Evolutionary conservation across 2,797 vertebrate species (phyloP).

Genomic region (Chlorospingus semifuscus): DNA sequence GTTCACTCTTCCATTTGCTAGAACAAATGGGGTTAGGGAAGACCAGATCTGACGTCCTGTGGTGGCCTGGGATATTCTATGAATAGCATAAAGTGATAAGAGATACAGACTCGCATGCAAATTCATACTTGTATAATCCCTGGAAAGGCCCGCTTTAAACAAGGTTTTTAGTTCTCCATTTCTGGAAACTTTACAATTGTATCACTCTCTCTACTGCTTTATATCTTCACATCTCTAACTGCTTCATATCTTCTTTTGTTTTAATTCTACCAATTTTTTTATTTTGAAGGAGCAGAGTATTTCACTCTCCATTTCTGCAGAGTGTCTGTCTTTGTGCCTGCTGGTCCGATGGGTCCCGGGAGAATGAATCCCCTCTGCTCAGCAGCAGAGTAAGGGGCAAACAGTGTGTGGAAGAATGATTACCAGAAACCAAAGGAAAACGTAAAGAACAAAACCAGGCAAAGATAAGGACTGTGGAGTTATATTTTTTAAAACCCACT

Average conservation of each 20-base stretch:
- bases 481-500: background rate
- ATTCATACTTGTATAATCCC: accelerated
- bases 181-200: background rate
- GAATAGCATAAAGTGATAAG: background rate
- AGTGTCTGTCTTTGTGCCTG: background rate
- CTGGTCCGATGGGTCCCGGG: accelerated
- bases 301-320: background rate
- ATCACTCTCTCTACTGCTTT: background rate
- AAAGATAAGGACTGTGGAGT: background rate
- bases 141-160: background rate
- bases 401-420: accelerated
- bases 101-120: accelerated
- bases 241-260: background rate
- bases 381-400: background rate
- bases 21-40: background rate
- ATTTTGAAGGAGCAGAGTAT: background rate
- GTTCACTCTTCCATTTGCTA: background rate
- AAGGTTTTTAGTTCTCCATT: background rate
- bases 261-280: background rate
- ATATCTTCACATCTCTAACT: background rate
- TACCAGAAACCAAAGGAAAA: background rate
- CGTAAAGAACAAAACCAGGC: background rate
- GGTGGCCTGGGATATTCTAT: background rate
- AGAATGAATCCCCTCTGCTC: background rate
- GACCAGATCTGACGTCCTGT: background rate